Evolutionary conservation across 2,888 invertebrate species (phyloP).

Genomic region (Dynastes grantii): DNA sequence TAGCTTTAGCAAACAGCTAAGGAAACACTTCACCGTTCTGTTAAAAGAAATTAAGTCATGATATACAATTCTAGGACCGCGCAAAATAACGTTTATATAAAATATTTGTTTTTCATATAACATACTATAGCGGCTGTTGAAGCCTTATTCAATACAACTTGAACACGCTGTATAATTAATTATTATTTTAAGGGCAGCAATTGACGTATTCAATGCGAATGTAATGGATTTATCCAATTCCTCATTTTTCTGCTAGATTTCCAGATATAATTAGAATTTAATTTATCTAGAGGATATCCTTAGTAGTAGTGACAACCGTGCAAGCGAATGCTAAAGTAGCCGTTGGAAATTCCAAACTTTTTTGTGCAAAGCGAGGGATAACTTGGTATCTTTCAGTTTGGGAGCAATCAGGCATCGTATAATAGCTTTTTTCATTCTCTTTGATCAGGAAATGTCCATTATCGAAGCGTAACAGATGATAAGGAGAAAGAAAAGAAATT

Average conservation of each 20-base stretch:
- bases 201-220: no score
- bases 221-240: neutral
- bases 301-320: constrained; percentile 2
- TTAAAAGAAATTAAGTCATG: no score
- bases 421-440: constrained; percentile 58
- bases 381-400: constrained; percentile 61
- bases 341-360: constrained; percentile 41
- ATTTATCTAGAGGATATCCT: constrained; percentile 20
- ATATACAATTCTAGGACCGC: no score
- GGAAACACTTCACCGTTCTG: no score
- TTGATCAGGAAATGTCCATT: constrained; percentile 61
- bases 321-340: constrained; percentile 4
- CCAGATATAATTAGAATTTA: constrained; percentile 27
- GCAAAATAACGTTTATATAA: no score
- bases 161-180: no score
- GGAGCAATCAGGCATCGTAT: constrained; percentile 62
- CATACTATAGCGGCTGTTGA: no score
- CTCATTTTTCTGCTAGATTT: neutral
- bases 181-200: no score
- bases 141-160: no score
- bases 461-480: constrained; percentile 60
- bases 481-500: constrained; percentile 54
- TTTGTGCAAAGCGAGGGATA: constrained; percentile 53
- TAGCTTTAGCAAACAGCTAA: no score
- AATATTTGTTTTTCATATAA: no score